phyloP scores from a whole-genome alignment of 2,888 invertebrate genomes.

The Euphydryas editha region DNA sequence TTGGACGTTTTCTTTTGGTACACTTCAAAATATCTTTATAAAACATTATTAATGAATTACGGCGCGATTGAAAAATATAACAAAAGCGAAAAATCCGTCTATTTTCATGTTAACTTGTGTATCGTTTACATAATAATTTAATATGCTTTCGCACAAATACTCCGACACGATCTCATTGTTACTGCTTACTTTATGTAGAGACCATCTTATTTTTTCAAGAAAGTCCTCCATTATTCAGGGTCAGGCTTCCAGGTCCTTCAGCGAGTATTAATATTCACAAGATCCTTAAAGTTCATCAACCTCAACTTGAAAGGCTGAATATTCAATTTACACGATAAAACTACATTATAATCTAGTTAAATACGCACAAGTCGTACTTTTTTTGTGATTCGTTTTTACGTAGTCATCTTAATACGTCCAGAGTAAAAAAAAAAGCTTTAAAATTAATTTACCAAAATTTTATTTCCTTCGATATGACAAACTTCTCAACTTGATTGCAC shows the following conservation, averaged over 20 bases:
- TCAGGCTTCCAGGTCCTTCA: slow-evolving; percentile 40
- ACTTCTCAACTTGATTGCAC: no score
- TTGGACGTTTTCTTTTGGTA: not conserved
- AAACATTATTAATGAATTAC: not conserved
- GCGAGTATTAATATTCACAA: slow-evolving; percentile 42
- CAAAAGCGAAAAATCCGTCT: not conserved
- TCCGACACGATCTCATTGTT: slow-evolving; percentile 31
- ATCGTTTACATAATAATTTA: slow-evolving; percentile 19
- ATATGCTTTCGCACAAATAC: not conserved
- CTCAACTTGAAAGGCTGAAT: slow-evolving; percentile 36
- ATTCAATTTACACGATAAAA: slow-evolving; percentile 33
- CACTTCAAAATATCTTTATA: not conserved
- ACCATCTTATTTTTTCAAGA: slow-evolving; percentile 38
- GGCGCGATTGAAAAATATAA: not conserved
- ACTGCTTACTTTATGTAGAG: slow-evolving; percentile 34
- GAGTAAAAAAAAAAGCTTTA: slow-evolving; percentile 12
- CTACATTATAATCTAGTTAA: slow-evolving; percentile 35
- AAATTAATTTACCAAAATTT: slow-evolving; percentile 12
- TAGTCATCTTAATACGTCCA: slow-evolving; percentile 27
- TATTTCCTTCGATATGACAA: no score
- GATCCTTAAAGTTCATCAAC: slow-evolving; percentile 41
- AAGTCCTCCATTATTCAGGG: slow-evolving; percentile 42
- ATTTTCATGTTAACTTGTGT: not conserved
- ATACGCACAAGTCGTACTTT: slow-evolving; percentile 26
- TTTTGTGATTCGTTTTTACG: slow-evolving; percentile 26